Evolutionary conservation across 1,140 invertebrate genomes (phyloP).

Genomic region (Stenopsyche tienmushanensis): DNA sequence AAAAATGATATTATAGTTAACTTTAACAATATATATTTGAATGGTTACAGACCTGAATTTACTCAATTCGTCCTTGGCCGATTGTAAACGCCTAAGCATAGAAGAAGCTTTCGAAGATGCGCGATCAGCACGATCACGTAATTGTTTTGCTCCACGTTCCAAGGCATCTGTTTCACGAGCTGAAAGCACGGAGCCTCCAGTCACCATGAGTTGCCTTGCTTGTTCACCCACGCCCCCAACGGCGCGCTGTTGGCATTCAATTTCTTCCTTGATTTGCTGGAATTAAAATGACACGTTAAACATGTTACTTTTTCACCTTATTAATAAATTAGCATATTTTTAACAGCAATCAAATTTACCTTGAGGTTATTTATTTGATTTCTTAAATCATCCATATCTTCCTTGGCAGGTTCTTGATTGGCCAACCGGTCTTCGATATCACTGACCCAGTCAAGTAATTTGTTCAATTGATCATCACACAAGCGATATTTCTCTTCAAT

Average conservation of each 20-base stretch:
- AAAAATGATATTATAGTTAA: not conserved
- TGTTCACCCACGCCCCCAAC: conserved; percentile 88
- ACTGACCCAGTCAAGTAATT: conserved; percentile 84
- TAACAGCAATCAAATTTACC: conserved; percentile 53
- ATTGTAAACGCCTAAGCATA: conserved; percentile 71
- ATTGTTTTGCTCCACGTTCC: conserved; percentile 78
- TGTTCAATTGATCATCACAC: conserved; percentile 80
- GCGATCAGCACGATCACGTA: conserved; percentile 83
- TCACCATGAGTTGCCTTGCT: conserved; percentile 86
- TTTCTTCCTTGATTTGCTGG: conserved; percentile 87
- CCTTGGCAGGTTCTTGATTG: conserved; percentile 83
- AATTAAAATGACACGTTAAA: conserved; percentile 39
- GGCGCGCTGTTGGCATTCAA: conserved; percentile 82
- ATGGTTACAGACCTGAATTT: conserved; percentile 71
- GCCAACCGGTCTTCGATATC: conserved; percentile 85
- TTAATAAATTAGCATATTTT: not conserved
- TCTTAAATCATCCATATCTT: conserved; percentile 83
- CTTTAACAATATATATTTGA: conserved; percentile 1
- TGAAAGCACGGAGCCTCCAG: conserved; percentile 85
- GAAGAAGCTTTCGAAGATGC: conserved; percentile 76
- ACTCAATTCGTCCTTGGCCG: conserved; percentile 82
- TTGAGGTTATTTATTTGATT: conserved; percentile 89
- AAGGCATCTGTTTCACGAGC: conserved; percentile 82
- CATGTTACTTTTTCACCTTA: not conserved
- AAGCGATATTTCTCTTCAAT: conserved; percentile 91